Conservation (phyloP, 2,888 invertebrate genomes). For the Sialis fuliginosa region DNA sequence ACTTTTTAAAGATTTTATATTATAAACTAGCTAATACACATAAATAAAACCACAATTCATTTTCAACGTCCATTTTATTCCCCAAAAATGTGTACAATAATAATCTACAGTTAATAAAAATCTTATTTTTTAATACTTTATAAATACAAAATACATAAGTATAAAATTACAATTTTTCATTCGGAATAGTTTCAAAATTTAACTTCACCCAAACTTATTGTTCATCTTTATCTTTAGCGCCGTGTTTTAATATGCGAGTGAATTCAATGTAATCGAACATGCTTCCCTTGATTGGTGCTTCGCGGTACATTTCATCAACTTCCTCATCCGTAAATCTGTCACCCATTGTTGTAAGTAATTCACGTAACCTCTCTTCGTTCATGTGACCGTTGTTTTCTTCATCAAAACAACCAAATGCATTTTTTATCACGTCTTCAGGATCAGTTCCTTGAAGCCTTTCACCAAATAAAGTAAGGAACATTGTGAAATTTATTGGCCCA, state of each 20-base stretch:
- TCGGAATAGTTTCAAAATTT: neutral
- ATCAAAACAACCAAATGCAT: conserved; percentile 98
- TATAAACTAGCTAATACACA: too few species aligned
- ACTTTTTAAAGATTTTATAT: too few species aligned
- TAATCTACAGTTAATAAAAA: too few species aligned
- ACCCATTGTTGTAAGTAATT: conserved; percentile 93
- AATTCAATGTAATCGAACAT: conserved; percentile 97
- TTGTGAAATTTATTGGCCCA: conserved; percentile 97
- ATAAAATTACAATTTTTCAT: neutral
- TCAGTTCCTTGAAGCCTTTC: conserved; percentile 97
- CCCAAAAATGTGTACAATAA: too few species aligned
- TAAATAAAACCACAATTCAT: too few species aligned
- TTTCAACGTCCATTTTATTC: too few species aligned
- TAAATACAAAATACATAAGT: neutral
- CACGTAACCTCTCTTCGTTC: conserved; percentile 85
- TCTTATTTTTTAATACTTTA: neutral
- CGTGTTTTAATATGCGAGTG: conserved; percentile 95
- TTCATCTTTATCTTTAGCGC: conserved; percentile 97
- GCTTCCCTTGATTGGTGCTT: conserved; percentile 90
- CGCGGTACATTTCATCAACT: conserved; percentile 97
- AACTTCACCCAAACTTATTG: conserved; percentile 31
- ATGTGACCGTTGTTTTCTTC: conserved; percentile 88
- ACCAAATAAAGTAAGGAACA: conserved; percentile 97
- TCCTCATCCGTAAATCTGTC: conserved; percentile 94
- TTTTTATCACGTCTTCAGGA: conserved; percentile 97